A percentile compares a stretch with the other conserved stretches of the same genome.
Conservation (phyloP, 2,888 invertebrate species). For the Silvanus unidentatus region DNA sequence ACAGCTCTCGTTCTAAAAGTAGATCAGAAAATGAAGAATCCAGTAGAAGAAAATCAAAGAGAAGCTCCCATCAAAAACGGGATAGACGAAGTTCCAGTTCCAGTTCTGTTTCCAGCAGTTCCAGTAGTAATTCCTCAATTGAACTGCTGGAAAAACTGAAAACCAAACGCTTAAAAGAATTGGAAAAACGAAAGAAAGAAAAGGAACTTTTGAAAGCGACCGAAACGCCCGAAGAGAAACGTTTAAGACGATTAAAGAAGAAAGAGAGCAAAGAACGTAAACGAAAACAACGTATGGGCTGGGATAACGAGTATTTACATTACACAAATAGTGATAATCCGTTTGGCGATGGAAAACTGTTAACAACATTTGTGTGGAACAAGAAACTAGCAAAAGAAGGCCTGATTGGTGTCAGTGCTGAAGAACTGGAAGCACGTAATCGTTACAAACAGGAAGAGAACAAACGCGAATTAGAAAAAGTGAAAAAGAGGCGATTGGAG, state of each 20-base stretch:
- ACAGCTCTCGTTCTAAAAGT: too few relatives aligned
- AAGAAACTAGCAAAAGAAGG: constrained; percentile 96
- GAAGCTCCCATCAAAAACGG: not conserved
- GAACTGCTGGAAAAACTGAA: constrained; percentile 68
- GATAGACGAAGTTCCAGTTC: not conserved
- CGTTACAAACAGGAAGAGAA: constrained; percentile 87
- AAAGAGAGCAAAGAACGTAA: constrained; percentile 87
- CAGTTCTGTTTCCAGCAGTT: constrained; percentile 12
- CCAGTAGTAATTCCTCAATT: constrained; percentile 45
- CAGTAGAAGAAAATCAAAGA: not conserved
- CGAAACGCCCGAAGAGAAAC: constrained; percentile 95
- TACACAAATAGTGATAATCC: constrained; percentile 99
- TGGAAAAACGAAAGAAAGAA: constrained; percentile 59
- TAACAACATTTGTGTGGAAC: constrained; percentile 93
- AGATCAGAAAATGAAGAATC: too few relatives aligned
- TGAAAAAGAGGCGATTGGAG: constrained; percentile 84
- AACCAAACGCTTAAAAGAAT: constrained; percentile 59
- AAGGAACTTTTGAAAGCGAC: constrained; percentile 78
- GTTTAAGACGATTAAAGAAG: constrained; percentile 72
- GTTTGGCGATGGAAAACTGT: constrained; percentile 92
- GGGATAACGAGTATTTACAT: constrained; percentile 94
- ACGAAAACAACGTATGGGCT: constrained; percentile 89
- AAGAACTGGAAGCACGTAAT: constrained; percentile 77
- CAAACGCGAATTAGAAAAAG: constrained; percentile 86
- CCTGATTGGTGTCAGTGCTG: constrained; percentile 65